Evolutionary conservation across 2,797 vertebrate species (phyloP).

Genomic region (Cirrhinus mrigala): DNA sequence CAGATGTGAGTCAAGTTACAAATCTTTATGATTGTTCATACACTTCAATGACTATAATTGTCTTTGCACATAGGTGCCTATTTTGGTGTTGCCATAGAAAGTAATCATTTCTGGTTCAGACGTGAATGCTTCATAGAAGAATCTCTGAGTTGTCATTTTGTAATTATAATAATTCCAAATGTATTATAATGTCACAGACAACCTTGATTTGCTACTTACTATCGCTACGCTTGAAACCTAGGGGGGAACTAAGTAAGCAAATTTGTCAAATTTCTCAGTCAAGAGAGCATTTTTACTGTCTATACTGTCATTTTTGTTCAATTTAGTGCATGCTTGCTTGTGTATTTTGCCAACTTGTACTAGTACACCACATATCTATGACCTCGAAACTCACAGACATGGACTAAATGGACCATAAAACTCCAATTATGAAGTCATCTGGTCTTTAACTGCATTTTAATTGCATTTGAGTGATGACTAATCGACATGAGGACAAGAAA

Average conservation of each 20-base stretch:
- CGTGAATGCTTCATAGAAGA: not conserved
- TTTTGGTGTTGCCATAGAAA: not conserved
- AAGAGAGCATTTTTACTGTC: not conserved
- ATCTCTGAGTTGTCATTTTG: not conserved
- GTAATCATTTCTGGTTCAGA: not conserved
- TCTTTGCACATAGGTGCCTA: not conserved
- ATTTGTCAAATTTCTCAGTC: not conserved
- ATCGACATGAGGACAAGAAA: not conserved
- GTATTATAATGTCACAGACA: constrained; percentile 1
- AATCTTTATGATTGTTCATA: not conserved
- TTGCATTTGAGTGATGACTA: constrained; percentile 6
- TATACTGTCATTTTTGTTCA: not conserved
- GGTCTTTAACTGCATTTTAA: constrained; percentile 27
- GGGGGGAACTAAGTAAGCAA: not conserved
- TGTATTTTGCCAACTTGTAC: not conserved
- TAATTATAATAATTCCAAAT: not conserved
- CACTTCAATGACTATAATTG: not conserved
- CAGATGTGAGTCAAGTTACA: not conserved
- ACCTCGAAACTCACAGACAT: not conserved
- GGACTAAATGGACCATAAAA: constrained; percentile 21
- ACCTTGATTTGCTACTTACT: not conserved
- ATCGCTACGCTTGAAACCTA: not conserved
- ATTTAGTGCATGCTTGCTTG: not conserved
- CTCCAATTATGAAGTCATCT: constrained; percentile 15
- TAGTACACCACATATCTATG: not conserved